Evolutionary conservation across 2,113 vertebrate species (phyloP).

Genomic region (Mustelus asterias): DNA sequence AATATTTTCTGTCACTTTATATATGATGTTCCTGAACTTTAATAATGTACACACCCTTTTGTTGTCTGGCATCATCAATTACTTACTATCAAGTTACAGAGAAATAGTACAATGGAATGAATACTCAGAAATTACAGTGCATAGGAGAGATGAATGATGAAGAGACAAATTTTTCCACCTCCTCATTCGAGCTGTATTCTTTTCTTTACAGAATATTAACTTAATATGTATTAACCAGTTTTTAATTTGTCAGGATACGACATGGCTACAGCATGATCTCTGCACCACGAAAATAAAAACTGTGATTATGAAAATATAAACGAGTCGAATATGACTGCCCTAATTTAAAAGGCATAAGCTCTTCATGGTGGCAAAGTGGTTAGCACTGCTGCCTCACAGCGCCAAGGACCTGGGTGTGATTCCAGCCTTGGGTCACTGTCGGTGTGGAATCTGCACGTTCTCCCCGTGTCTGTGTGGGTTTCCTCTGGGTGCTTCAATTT

Average conservation of each 20-base stretch:
- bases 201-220: not conserved
- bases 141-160: not conserved
- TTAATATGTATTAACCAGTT: not conserved
- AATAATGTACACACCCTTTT: not conserved
- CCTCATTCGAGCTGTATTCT: not conserved
- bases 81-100: not conserved
- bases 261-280: not conserved
- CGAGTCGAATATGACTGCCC: not conserved
- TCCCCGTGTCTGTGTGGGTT: no score
- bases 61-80: not conserved
- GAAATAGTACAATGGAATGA: not conserved
- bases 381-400: no score
- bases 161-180: not conserved
- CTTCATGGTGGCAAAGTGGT: no score
- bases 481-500: no score
- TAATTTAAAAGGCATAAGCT: not conserved
- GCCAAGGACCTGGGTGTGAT: no score
- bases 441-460: no score
- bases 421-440: no score
- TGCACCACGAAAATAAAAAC: not conserved
- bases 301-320: slow-evolving; percentile 15
- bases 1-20: not conserved
- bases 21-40: not conserved
- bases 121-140: not conserved
- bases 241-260: not conserved